Evolutionary conservation across 2,888 invertebrate species (phyloP).

Genomic region (Pristionchus mayeri): DNA sequence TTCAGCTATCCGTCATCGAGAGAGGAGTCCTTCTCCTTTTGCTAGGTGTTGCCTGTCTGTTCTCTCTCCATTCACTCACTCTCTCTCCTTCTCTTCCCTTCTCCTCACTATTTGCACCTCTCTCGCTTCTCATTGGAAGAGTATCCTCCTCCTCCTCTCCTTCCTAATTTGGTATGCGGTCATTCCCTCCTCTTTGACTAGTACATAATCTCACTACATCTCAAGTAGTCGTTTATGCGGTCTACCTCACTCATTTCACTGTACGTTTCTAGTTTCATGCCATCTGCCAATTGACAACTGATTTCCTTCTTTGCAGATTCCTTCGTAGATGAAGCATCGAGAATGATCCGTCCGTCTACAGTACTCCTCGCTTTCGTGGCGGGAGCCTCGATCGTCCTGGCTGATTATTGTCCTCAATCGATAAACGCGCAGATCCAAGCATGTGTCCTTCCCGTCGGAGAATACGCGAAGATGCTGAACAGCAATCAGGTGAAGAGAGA

Average conservation of each 20-base stretch:
- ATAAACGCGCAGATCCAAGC: conserved; percentile 71
- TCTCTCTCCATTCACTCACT: background rate
- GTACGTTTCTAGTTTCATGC: background rate
- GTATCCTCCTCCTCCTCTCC: background rate
- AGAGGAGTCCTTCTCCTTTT: background rate
- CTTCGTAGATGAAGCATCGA: conserved; percentile 5
- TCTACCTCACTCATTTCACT: background rate
- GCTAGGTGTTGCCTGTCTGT: background rate
- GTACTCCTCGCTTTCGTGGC: background rate
- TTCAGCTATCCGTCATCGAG: background rate
- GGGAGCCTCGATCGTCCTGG: background rate
- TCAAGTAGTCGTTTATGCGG: background rate
- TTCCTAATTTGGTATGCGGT: conserved; percentile 21
- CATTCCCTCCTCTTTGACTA: conserved; percentile 31
- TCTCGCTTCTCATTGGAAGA: background rate
- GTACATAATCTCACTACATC: conserved; percentile 23
- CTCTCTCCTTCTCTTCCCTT: background rate
- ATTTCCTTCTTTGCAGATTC: background rate
- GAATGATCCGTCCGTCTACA: conserved; percentile 12
- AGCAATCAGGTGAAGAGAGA: conserved; percentile 60
- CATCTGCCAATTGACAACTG: background rate
- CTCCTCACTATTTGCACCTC: conserved; percentile 23
- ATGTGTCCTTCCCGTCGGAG: conserved; percentile 76
- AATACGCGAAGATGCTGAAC: conserved; percentile 75
- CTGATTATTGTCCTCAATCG: conserved; percentile 61